Evolutionary conservation across 2,888 invertebrate species (phyloP).

Genomic region (Cephus rjabovi): DNA sequence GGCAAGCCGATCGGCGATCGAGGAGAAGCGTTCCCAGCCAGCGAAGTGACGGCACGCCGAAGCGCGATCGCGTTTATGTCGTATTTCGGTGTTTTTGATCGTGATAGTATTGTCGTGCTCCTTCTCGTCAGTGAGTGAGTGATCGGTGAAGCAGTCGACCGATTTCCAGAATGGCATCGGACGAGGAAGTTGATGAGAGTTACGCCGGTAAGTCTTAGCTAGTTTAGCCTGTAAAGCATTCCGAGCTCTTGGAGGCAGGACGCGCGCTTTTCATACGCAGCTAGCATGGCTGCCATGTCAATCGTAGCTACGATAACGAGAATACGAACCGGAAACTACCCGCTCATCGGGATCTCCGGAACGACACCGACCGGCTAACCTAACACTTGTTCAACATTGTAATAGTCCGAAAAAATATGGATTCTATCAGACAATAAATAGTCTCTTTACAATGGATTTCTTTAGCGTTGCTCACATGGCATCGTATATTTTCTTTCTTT

Average conservation of each 20-base stretch:
- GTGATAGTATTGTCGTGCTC: slow-evolving; percentile 9
- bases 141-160: slow-evolving; percentile 17
- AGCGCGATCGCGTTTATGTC: slow-evolving; percentile 45
- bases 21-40: slow-evolving; percentile 14
- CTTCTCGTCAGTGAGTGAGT: slow-evolving; percentile 22
- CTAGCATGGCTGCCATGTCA: slow-evolving; percentile 60
- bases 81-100: slow-evolving; percentile 43
- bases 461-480: not conserved
- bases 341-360: not conserved
- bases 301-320: slow-evolving; percentile 23
- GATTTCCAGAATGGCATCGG: slow-evolving; percentile 78
- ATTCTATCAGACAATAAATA: not conserved
- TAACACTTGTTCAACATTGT: not conserved
- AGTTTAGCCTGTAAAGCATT: slow-evolving; percentile 25
- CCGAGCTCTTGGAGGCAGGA: slow-evolving; percentile 47
- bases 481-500: not conserved
- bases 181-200: slow-evolving; percentile 88
- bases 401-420: not conserved
- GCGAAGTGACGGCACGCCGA: slow-evolving; percentile 46
- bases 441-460: not conserved
- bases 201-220: slow-evolving; percentile 79
- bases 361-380: not conserved
- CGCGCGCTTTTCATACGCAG: slow-evolving; percentile 59
- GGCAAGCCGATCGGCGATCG: slow-evolving; percentile 24
- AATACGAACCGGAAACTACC: not conserved